These are phyloP conservation scores for Euglossa dilemma DNA, from an alignment of 1,140 invertebrate species.

Conservation along the genomic window DNA sequence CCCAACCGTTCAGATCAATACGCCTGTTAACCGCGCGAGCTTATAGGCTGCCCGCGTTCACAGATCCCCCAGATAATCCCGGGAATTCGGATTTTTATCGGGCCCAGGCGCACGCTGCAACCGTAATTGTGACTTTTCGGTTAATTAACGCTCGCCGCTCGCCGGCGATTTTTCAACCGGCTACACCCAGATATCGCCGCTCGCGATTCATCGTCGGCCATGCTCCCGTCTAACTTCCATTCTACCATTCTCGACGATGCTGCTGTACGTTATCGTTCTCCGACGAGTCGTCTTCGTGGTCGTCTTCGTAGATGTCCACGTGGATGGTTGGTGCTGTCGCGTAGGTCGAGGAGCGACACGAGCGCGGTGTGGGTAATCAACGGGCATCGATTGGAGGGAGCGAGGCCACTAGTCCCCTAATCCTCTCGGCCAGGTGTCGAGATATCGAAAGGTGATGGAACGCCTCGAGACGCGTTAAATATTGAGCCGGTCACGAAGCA, in stretches of 20 bases:
- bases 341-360: not conserved
- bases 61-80: conserved; percentile 36
- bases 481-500: conserved; percentile 70
- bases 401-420: conserved; percentile 31
- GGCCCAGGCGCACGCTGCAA: not conserved
- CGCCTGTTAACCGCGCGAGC: not conserved
- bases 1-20: conserved; percentile 58
- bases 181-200: not conserved
- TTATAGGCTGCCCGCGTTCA: not conserved
- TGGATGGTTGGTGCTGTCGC: too few relatives aligned
- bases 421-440: conserved; percentile 44
- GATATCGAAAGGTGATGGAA: conserved; percentile 77
- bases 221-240: not conserved
- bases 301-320: too few relatives aligned
- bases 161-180: not conserved
- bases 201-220: not conserved
- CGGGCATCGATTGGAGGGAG: not conserved
- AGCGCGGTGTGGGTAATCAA: conserved; percentile 6
- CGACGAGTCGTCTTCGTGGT: too few relatives aligned
- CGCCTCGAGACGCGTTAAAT: conserved; percentile 76
- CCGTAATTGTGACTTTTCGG: conserved; percentile 34
- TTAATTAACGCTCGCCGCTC: conserved; percentile 27
- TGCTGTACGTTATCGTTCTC: too few relatives aligned
- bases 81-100: conserved; percentile 40
- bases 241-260: too few relatives aligned